Conservation (phyloP, 1,140 invertebrate genomes). For the Scaptomyza montana region DNA sequence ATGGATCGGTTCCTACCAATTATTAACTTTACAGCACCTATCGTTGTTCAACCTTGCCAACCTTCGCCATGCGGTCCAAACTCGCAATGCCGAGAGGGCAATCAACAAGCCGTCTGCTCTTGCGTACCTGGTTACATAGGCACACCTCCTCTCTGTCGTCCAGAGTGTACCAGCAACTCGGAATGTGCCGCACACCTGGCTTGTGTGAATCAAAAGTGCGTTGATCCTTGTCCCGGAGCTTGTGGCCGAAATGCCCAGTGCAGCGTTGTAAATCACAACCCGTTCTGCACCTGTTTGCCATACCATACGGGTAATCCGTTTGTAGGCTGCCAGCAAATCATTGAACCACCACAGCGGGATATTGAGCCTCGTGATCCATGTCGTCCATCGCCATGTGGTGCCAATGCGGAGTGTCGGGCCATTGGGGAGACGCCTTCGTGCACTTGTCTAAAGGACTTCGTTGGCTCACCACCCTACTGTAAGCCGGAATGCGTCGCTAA, state of each 20-base stretch:
- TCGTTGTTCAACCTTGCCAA: constrained; percentile 86
- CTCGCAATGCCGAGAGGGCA: constrained; percentile 87
- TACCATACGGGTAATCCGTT: constrained; percentile 91
- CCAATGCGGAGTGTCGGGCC: constrained; percentile 89
- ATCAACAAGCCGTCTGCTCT: constrained; percentile 86
- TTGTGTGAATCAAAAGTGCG: constrained; percentile 89
- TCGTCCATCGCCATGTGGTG: constrained; percentile 90
- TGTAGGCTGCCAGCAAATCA: constrained; percentile 85
- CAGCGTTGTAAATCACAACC: constrained; percentile 89
- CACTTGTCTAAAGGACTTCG: constrained; percentile 88
- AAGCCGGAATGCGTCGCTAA: constrained; percentile 90
- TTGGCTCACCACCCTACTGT: constrained; percentile 90
- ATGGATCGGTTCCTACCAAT: neutral
- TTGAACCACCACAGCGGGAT: constrained; percentile 90
- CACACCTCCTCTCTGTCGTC: constrained; percentile 85
- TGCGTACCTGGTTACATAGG: constrained; percentile 86
- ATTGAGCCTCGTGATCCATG: constrained; percentile 87
- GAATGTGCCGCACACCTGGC: constrained; percentile 87
- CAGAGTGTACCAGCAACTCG: constrained; percentile 86
- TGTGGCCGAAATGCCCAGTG: constrained; percentile 90
- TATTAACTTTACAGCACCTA: constrained; percentile 84
- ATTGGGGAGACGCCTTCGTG: constrained; percentile 87
- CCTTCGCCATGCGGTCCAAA: constrained; percentile 91
- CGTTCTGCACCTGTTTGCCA: constrained; percentile 89
- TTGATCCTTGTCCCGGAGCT: constrained; percentile 88